Evolutionary conservation across 2,888 invertebrate species (phyloP).

Genomic region (Meghimatium bilineatum): DNA sequence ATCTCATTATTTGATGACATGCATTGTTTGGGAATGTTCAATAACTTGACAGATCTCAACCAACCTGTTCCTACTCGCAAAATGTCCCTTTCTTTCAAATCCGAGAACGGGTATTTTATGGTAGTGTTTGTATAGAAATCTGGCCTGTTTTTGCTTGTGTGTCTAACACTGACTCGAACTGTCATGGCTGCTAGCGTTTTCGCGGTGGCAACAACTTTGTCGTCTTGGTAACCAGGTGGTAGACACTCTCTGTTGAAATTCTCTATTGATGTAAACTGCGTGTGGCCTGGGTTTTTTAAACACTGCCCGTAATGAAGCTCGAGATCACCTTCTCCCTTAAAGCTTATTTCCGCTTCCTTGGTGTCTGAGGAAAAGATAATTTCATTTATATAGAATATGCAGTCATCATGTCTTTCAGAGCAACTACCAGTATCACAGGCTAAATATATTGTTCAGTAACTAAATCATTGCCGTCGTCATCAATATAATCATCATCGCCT

Average conservation of each 20-base stretch:
- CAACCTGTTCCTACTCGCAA: not conserved
- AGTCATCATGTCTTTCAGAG: too few species aligned
- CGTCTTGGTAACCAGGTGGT: not conserved
- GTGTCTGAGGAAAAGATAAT: not conserved
- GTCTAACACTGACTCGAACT: not conserved
- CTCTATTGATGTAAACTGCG: not conserved
- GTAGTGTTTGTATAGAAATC: not conserved
- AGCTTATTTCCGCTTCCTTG: not conserved
- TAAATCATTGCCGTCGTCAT: too few species aligned
- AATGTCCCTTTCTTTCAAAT: not conserved
- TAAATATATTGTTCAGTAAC: too few species aligned
- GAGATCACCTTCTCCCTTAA: conserved; percentile 21
- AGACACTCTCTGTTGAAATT: not conserved
- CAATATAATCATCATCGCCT: too few species aligned
- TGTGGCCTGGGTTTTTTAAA: not conserved
- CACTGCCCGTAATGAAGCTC: not conserved
- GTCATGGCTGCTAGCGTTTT: not conserved
- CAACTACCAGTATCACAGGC: too few species aligned
- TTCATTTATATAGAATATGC: too few species aligned
- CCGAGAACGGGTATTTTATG: not conserved
- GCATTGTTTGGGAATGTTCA: not conserved
- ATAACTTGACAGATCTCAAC: not conserved
- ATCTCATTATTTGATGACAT: not conserved
- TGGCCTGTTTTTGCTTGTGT: not conserved
- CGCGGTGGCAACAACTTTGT: not conserved